These are phyloP conservation scores for Maniola jurtina DNA, from an alignment of 1,140 invertebrate genomes.

Conservation along the genomic window DNA sequence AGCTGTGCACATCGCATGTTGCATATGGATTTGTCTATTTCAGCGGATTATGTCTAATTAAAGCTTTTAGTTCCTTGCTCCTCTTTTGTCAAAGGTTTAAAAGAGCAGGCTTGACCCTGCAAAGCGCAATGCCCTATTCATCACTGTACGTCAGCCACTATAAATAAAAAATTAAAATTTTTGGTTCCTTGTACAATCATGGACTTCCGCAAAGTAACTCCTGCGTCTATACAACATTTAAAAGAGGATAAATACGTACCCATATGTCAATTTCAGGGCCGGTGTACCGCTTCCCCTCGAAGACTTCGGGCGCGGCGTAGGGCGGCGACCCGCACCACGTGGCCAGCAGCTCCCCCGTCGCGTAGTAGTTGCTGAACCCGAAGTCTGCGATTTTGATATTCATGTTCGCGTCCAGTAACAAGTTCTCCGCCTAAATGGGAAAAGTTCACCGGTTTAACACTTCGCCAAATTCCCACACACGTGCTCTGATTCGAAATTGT, in stretches of 20 bases:
- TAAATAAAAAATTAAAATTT: too few species aligned
- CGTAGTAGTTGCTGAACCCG: conserved; percentile 96
- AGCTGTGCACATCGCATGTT: too few species aligned
- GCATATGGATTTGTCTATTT: too few species aligned
- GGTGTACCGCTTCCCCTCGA: conserved; percentile 97
- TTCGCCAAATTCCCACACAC: conserved; percentile 8
- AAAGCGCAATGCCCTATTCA: neutral
- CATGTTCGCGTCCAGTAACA: conserved; percentile 94
- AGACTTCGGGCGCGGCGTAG: conserved; percentile 98
- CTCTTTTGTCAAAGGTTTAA: conserved; percentile 17
- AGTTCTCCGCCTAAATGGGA: conserved; percentile 91
- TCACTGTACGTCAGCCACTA: neutral
- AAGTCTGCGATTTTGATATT: conserved; percentile 99
- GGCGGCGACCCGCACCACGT: conserved; percentile 99
- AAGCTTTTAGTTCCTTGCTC: neutral
- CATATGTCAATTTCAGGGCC: conserved; percentile 98
- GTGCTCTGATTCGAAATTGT: conserved; percentile 14
- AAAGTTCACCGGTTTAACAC: conserved; percentile 36
- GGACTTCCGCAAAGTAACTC: too few species aligned
- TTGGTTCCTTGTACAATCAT: neutral
- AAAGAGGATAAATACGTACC: conserved; percentile 80
- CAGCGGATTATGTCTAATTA: too few species aligned
- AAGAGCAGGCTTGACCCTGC: neutral
- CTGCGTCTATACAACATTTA: neutral
- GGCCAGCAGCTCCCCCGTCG: conserved; percentile 88